A percentile compares a stretch with the other conserved stretches of the same genome.
Conservation (phyloP, 2,113 vertebrate species). For the Atractosteus spatula region DNA sequence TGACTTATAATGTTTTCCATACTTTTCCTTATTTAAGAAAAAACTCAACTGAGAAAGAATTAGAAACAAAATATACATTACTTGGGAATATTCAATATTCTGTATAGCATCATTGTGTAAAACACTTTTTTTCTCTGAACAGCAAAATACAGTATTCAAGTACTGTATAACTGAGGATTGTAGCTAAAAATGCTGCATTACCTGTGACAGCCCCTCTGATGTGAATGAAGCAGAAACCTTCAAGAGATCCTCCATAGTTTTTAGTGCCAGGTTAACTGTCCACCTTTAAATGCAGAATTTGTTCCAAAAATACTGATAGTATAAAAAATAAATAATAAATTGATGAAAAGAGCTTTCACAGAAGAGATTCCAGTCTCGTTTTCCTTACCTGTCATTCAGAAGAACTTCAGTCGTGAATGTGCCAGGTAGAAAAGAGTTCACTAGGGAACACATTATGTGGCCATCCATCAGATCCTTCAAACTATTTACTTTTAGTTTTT, state of each 20-base stretch:
- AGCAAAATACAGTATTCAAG: too few species aligned
- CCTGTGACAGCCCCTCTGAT: slow-evolving; percentile 28
- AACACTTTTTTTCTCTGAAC: too few species aligned
- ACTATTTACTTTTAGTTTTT: slow-evolving; percentile 7
- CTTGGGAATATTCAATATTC: too few species aligned
- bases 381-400: slow-evolving; percentile 27
- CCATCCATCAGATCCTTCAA: slow-evolving; percentile 23
- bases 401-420: slow-evolving; percentile 30
- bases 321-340: neutral
- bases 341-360: neutral
- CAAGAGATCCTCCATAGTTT: slow-evolving; percentile 29
- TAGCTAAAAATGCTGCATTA: neutral
- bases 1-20: too few species aligned
- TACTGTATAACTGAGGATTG: too few species aligned
- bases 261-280: slow-evolving; percentile 31
- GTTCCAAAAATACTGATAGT: neutral
- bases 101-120: too few species aligned
- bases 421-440: slow-evolving; percentile 32
- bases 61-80: too few species aligned
- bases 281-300: slow-evolving; percentile 22
- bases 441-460: slow-evolving; percentile 24
- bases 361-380: neutral
- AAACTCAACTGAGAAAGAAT: too few species aligned
- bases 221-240: slow-evolving; percentile 28
- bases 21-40: too few species aligned